Conservation (phyloP, 2,797 vertebrate genomes). For the Pseudochaenichthys georgianus region DNA sequence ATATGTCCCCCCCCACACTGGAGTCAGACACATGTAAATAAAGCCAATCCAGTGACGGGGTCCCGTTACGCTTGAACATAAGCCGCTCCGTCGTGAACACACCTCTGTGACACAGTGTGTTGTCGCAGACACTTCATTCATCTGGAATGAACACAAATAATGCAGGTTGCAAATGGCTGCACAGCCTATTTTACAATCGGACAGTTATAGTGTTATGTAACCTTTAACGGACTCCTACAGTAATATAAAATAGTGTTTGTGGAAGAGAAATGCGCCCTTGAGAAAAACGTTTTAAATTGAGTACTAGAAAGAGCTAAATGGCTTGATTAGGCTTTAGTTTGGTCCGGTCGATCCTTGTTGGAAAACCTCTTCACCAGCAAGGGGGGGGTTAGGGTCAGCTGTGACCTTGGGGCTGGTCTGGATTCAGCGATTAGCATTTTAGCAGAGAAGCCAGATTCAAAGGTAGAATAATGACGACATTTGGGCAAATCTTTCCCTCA, state of each 20-base stretch:
- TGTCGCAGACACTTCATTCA: conserved; percentile 51
- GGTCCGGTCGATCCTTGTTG: background rate
- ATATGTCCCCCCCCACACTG: conserved; percentile 11
- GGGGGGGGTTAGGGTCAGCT: conserved; percentile 9
- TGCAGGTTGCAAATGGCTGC: conserved; percentile 16
- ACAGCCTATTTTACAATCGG: background rate
- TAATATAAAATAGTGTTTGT: background rate
- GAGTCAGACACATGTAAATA: conserved; percentile 14
- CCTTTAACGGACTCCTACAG: background rate
- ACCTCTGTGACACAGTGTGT: conserved; percentile 41
- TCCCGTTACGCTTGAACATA: conserved; percentile 31
- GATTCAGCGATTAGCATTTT: background rate
- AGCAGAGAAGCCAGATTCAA: background rate
- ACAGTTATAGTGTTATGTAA: background rate
- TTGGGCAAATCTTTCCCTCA: background rate
- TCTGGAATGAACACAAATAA: conserved; percentile 59
- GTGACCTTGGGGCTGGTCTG: conserved; percentile 6
- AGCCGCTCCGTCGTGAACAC: conserved; percentile 33
- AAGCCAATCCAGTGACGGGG: conserved; percentile 12
- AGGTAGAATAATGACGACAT: background rate
- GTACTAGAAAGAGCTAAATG: background rate
- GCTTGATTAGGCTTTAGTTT: background rate
- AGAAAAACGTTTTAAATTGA: background rate
- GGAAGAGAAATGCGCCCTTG: background rate
- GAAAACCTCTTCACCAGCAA: background rate